A percentile compares a stretch with the other conserved stretches of the same genome.
phyloP scores from a whole-genome alignment of 2,797 vertebrate species.

The Gymnoscopelus braueri region DNA sequence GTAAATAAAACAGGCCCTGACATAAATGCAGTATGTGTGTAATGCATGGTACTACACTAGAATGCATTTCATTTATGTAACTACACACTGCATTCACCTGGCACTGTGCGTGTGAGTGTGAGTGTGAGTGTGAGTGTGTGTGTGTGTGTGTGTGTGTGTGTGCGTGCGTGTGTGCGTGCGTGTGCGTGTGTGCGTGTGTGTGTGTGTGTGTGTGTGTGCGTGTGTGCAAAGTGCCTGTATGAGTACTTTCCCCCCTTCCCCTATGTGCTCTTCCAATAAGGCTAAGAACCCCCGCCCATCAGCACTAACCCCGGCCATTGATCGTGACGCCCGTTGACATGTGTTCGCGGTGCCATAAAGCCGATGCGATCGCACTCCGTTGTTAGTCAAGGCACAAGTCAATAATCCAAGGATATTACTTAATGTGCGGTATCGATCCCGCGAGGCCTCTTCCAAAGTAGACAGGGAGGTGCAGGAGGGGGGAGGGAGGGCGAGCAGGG shows the following conservation, averaged over 20 bases:
- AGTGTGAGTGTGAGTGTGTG: no score
- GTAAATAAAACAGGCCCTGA: no score
- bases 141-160: no score
- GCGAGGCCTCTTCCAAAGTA: conserved; percentile 22
- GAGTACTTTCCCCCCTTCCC: not conserved
- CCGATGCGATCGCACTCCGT: conserved; percentile 32
- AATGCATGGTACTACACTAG: no score
- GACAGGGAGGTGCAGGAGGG: conserved; percentile 24
- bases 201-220: not conserved
- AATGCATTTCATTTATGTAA: no score
- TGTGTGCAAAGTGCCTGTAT: not conserved
- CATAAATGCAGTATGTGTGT: no score
- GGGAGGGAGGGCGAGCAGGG: conserved; percentile 3
- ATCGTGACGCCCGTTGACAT: conserved; percentile 50
- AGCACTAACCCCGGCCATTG: conserved; percentile 42
- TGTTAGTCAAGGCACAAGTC: conserved; percentile 59
- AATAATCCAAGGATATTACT: conserved; percentile 70
- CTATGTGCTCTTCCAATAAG: not conserved
- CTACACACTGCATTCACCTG: no score
- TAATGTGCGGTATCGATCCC: conserved; percentile 62
- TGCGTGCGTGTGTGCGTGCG: no score
- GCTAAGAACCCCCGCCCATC: conserved; percentile 2
- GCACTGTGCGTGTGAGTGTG: no score
- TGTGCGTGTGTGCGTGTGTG: not conserved
- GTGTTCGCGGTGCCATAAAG: conserved; percentile 39